These are phyloP conservation scores for Pangasius djambal DNA, from an alignment of 2,797 vertebrate species.

Conservation along the genomic window DNA sequence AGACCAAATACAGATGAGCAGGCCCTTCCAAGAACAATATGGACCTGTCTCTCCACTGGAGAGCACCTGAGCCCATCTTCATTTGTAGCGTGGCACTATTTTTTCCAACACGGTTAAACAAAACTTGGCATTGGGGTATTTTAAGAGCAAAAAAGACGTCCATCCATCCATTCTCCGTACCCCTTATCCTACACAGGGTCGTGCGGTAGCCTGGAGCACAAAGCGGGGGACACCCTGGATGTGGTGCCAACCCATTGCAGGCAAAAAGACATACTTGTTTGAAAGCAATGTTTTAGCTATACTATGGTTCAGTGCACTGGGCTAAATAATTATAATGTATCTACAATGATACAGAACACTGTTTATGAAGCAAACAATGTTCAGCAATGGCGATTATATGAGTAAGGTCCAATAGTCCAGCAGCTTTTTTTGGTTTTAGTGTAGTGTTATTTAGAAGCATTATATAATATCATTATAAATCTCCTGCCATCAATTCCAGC, in stretches of 20 bases:
- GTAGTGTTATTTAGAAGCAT: background rate
- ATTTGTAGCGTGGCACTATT: slow-evolving; percentile 40
- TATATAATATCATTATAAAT: background rate
- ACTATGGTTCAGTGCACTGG: background rate
- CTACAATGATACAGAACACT: too few species aligned
- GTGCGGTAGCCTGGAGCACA: too few species aligned
- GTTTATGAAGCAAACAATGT: background rate
- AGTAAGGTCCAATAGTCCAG: background rate
- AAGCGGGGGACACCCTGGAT: too few species aligned
- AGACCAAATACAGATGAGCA: slow-evolving; percentile 26
- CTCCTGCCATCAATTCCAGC: background rate
- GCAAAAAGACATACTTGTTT: background rate
- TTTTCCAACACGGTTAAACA: background rate
- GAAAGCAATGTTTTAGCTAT: background rate
- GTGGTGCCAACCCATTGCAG: too few species aligned
- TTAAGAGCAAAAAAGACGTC: background rate
- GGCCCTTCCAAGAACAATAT: slow-evolving; percentile 59
- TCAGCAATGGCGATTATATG: background rate
- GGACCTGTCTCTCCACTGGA: slow-evolving; percentile 53
- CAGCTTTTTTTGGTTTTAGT: background rate
- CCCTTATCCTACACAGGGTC: too few species aligned
- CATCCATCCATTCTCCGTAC: too few species aligned
- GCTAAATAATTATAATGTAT: background rate
- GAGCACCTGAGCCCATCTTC: slow-evolving; percentile 39
- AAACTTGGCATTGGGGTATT: background rate